A percentile compares a stretch with the other conserved stretches of the same genome.
Conservation (phyloP, 2,888 invertebrate species). For the Asteroscopus sphinx region DNA sequence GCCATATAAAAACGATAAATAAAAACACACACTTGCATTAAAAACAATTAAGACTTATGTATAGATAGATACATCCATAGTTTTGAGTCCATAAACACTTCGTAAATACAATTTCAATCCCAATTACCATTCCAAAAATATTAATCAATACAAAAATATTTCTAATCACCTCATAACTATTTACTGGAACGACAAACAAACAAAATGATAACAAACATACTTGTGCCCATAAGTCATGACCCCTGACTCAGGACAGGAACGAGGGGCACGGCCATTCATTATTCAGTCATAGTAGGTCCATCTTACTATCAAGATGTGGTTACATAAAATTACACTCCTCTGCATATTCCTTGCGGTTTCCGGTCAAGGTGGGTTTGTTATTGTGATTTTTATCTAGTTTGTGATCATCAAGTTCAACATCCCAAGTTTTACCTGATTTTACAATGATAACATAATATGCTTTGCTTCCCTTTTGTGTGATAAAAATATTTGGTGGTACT, state of each 20-base stretch:
- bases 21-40: no score
- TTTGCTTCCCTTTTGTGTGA: not conserved
- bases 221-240: conserved; percentile 64
- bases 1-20: no score
- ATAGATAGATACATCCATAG: no score
- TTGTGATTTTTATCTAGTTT: conserved; percentile 1
- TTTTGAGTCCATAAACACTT: not conserved
- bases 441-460: not conserved
- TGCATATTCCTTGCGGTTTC: conserved; percentile 30
- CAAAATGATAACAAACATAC: conserved; percentile 60
- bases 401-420: not conserved
- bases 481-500: not conserved
- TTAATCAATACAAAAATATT: conserved; percentile 16
- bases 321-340: conserved; percentile 41
- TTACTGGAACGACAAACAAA: conserved; percentile 47
- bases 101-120: not conserved
- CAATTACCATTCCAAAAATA: conserved; percentile 4
- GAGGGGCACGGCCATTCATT: conserved; percentile 44
- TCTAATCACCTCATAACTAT: conserved; percentile 36
- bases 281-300: conserved; percentile 30
- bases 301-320: conserved; percentile 48
- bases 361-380: conserved; percentile 49
- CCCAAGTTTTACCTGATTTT: not conserved
- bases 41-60: no score
- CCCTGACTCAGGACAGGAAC: conserved; percentile 60